Evolutionary conservation across 2,797 vertebrate genomes (phyloP).

Genomic region (Chaunax sp.): DNA sequence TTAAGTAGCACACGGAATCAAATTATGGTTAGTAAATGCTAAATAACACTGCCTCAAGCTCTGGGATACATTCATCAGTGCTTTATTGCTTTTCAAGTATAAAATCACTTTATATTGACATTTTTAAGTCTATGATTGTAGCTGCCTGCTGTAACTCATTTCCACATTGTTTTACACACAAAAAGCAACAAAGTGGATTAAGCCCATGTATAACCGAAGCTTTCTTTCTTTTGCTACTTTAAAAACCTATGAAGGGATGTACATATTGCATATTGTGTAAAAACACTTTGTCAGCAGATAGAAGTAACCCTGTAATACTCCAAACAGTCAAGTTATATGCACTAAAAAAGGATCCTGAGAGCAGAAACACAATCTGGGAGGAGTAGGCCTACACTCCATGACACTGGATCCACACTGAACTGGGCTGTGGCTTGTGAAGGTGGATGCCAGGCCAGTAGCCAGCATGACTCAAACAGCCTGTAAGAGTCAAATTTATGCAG

Average conservation of each 20-base stretch:
- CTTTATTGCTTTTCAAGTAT: not conserved
- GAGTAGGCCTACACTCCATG: conserved; percentile 21
- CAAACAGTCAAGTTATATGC: conserved; percentile 1
- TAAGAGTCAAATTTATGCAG: conserved; percentile 71
- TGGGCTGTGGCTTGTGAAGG: conserved; percentile 58
- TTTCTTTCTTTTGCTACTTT: conserved; percentile 8
- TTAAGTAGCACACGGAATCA: not conserved
- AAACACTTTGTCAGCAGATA: conserved; percentile 1
- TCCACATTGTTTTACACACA: not conserved
- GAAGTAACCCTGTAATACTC: not conserved
- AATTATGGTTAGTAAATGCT: conserved; percentile 21
- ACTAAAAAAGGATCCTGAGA: conserved; percentile 14
- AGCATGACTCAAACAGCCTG: conserved; percentile 71
- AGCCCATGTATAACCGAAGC: not conserved
- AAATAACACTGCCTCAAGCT: conserved; percentile 7
- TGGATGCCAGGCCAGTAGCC: conserved; percentile 60
- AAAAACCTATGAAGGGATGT: not conserved
- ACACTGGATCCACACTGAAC: conserved; percentile 52
- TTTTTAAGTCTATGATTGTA: not conserved
- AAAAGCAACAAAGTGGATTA: not conserved
- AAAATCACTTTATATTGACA: not conserved
- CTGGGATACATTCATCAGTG: not conserved
- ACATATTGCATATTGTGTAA: conserved; percentile 11
- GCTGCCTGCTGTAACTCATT: not conserved
- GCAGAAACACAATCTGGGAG: conserved; percentile 29